These are phyloP conservation scores for Numenius arquata DNA, from an alignment of 2,113 vertebrate species.

Conservation along the genomic window DNA sequence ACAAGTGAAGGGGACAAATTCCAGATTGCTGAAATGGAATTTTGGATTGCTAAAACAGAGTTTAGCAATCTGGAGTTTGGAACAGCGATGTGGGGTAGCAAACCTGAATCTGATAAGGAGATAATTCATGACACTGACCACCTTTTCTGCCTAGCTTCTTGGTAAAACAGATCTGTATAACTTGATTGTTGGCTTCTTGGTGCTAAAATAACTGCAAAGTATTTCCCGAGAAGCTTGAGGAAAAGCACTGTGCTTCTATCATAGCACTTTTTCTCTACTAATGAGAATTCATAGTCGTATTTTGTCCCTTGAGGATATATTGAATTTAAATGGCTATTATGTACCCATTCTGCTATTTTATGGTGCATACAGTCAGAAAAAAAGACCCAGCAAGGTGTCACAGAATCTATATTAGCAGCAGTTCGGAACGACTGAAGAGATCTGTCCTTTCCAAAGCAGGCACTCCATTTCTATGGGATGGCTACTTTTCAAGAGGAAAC, in stretches of 20 bases:
- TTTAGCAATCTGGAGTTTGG: not conserved
- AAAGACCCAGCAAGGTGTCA: not conserved
- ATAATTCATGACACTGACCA: not conserved
- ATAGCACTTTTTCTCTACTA: not conserved
- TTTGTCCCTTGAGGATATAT: not conserved
- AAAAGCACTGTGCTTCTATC: not conserved
- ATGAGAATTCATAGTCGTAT: not conserved
- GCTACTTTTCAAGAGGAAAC: not conserved
- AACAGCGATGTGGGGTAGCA: not conserved
- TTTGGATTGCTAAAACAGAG: not conserved
- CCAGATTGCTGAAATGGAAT: not conserved
- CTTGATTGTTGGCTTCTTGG: not conserved
- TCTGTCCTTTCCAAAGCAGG: not conserved
- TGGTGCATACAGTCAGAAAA: not conserved
- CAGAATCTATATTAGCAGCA: not conserved
- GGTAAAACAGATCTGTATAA: not conserved
- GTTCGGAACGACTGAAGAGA: not conserved
- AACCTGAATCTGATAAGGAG: not conserved
- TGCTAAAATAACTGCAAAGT: not conserved
- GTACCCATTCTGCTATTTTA: not conserved
- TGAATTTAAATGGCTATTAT: not conserved
- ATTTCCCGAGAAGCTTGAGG: not conserved
- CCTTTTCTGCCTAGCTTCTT: not conserved
- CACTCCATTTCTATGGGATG: no score
- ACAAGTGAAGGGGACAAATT: slow-evolving; percentile 8